Conservation (phyloP, 2,888 invertebrate genomes). For the Lepetodrilus schrolli region DNA sequence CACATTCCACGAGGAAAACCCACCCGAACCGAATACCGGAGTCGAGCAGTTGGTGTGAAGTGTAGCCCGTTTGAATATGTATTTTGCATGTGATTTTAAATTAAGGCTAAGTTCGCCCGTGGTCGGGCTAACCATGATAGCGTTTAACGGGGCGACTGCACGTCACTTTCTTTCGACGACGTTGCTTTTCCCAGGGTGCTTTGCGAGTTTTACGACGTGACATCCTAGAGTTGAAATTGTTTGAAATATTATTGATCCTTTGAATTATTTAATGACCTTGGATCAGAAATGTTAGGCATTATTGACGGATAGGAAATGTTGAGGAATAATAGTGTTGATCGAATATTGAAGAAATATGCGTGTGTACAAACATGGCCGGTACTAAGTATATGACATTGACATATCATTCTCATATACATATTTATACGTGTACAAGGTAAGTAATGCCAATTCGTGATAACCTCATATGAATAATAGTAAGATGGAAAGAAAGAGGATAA, state of each 20-base stretch:
- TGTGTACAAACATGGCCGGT: no score
- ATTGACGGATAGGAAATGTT: no score
- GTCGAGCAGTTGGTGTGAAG: neutral
- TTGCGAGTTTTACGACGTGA: neutral
- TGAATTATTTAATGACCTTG: neutral
- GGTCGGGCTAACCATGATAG: neutral
- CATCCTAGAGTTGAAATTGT: neutral
- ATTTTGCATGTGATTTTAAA: constrained; percentile 27
- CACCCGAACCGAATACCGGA: neutral
- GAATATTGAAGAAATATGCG: no score
- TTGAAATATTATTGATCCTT: neutral
- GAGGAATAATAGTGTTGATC: no score
- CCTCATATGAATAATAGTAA: no score
- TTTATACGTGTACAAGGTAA: no score
- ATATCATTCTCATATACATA: no score
- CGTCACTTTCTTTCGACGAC: neutral
- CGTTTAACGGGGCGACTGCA: neutral
- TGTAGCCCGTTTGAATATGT: constrained; percentile 19
- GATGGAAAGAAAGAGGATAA: no score
- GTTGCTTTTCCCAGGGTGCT: neutral
- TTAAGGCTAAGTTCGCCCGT: neutral
- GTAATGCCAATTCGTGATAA: no score
- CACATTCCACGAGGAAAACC: neutral
- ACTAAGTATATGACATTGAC: no score
- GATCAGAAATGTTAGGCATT: no score